Conservation (phyloP, 2,113 vertebrate species). For the Ageneiosus marmoratus region DNA sequence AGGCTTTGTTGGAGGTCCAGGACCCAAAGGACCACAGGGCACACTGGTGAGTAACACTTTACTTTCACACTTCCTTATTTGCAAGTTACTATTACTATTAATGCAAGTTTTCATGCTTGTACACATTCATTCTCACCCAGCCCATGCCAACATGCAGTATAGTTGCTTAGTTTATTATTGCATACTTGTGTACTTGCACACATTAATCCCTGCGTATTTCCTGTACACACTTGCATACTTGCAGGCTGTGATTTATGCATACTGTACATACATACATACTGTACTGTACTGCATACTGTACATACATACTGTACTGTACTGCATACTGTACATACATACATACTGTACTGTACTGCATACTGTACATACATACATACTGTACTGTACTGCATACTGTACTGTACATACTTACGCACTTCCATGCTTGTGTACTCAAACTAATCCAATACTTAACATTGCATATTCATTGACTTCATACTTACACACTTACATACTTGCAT, state of each 20-base stretch:
- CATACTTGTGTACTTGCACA: neutral
- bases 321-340: neutral
- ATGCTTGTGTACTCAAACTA: neutral
- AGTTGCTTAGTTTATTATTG: no score
- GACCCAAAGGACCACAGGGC: slow-evolving; percentile 88
- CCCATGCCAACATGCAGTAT: no score
- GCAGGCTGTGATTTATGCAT: neutral
- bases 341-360: neutral
- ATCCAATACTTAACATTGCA: no score
- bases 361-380: neutral
- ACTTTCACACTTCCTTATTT: neutral
- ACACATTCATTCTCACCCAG: no score
- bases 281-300: neutral
- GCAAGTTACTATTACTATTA: no score
- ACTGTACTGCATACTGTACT: neutral
- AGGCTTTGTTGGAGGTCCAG: slow-evolving; percentile 82
- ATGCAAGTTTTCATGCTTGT: no score
- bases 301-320: no score
- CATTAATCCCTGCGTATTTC: neutral
- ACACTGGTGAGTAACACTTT: slow-evolving; percentile 76
- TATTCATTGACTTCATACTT: no score
- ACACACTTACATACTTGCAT: neutral
- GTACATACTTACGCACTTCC: neutral
- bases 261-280: neutral
- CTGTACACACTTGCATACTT: neutral